Base-by-base conservation (phyloP, 2,797 vertebrate genomes). In the Oryzias dopingdopingensis region DNA sequence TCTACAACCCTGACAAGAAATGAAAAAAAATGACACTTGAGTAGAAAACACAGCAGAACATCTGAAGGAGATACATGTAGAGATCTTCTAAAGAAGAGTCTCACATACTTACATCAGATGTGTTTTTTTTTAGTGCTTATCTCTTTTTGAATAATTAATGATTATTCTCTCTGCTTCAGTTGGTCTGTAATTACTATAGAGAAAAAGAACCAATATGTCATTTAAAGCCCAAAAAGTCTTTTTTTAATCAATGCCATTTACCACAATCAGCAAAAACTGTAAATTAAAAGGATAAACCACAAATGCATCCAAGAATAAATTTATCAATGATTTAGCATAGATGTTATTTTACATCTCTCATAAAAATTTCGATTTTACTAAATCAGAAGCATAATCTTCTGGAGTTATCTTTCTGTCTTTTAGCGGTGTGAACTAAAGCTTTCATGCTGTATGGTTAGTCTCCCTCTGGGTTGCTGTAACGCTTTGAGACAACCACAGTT, bases 101-200 rank as follows among this genome's bases (percentile, higher is more conserved):
- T 58, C 22, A 5, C 18, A 51, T 4, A 59, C 65, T 42, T 49
- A 45, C 51, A 50, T 20, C 46, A 23, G 56, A 69, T 44, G 23
- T 58, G 42, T 41, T 64, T 77, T 62, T 59, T 49, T 65, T 53
- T 64, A 32, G 8, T 45, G 53, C 37, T 41, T 63, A 44, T 68
- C 41, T 45, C 10, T 62, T 56, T 79, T 57, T 81, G 56, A 75
- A 80, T 84, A 81, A 68, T 53, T 48, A 40, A 54, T 67, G 65
- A 75, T 80, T 82, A 80, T 50, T n/a, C 8, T 24, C 48, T 49
- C 4, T 37, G 13, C 7, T 46, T 46, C 13, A 12, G 4, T 13
- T 46, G 44, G 17, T 14, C 44, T 40, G 49, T 51, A 7, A 51
- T 40, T 40, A 51, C 7, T 13, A n/a, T 13, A 10, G 44, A 12